A percentile compares a stretch with the other conserved stretches of the same genome.
phyloP scores from a whole-genome alignment of 2,888 invertebrate genomes.

The Agrotis ipsilon region DNA sequence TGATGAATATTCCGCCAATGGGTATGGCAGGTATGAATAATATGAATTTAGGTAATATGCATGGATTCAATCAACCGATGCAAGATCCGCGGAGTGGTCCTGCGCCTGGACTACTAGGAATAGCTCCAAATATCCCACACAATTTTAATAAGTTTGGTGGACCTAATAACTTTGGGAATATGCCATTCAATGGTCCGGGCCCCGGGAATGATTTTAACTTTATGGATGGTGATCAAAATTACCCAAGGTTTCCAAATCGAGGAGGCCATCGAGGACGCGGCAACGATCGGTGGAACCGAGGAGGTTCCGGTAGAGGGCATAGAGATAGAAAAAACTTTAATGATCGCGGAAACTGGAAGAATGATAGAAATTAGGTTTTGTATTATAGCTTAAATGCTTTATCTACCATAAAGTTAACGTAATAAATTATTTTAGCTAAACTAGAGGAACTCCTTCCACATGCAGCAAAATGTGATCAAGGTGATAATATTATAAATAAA shows the following conservation, averaged over 20 bases:
- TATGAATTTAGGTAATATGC: constrained; percentile 85
- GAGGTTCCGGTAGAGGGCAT: constrained; percentile 86
- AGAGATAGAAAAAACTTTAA: constrained; percentile 88
- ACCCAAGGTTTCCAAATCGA: constrained; percentile 84
- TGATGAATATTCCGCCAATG: constrained; percentile 86
- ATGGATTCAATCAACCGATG: constrained; percentile 84
- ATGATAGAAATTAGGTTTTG: constrained; percentile 87
- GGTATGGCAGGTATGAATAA: constrained; percentile 85
- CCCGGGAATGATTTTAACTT: constrained; percentile 85
- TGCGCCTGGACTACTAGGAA: constrained; percentile 91
- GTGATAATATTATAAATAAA: constrained; percentile 81
- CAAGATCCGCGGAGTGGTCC: constrained; percentile 88
- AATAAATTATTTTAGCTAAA: constrained; percentile 76
- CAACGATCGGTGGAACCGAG: constrained; percentile 87
- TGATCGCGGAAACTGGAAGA: constrained; percentile 89
- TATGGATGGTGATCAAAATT: constrained; percentile 86
- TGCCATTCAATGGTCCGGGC: constrained; percentile 86
- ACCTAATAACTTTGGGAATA: constrained; percentile 85
- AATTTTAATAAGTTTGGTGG: constrained; percentile 86
- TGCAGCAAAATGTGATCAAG: constrained; percentile 83
- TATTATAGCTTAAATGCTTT: constrained; percentile 61
- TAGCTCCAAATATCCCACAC: constrained; percentile 90
- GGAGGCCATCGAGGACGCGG: constrained; percentile 86
- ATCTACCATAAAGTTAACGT: constrained; percentile 57
- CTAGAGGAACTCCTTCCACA: constrained; percentile 81